Evolutionary conservation across 2,888 invertebrate species (phyloP), one percentile per base, ranked within the genome.

Genomic region (Cepaea hortensis): DNA sequence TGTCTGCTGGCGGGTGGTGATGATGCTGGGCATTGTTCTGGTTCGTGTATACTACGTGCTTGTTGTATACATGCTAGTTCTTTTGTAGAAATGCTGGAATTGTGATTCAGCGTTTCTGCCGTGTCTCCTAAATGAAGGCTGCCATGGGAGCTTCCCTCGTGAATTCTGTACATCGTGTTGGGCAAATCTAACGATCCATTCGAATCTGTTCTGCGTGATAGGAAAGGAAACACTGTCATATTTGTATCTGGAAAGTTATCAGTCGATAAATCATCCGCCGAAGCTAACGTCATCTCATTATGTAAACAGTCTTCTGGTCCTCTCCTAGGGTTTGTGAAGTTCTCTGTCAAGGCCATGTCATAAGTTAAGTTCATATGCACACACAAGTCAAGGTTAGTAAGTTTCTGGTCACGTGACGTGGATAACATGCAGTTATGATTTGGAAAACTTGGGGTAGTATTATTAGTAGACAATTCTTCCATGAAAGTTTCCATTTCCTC

Each of bases 401-500:
- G 85, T 50, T 80, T 68, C 11, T 55, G 35, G 70, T 85, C 85
- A 46, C n/a, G 76, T 15, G 68, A 11, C 4, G 4, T 18, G 48
- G 76, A n/a, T 76, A 86, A 62, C 86, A 86, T 86, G 86, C 86
- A 86, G 76, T 82, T 81, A 76, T 86, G 86, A 68, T 35, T 72
- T 68, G 55, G 76, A 76, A 86, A 86, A 20, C 76, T 55, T 23
- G 81, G 6, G 13, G 35, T 72, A 18, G 86, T 62, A 15, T 85
- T 80, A 15, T 85, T 80, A 61, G 86, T 68, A 48, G 81, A 76
- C 46, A 48, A 76, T n/a, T 81, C 75, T 81, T 62, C 72, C 20
- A 6, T 80, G 55, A 3, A 81, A n/a, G 46, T n/a, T 35, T 82
- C 68, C n/a, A 65, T 65, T 35, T 76, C 50, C 18, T 76, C 75